Conservation (phyloP, 2,113 vertebrate species). For the Elgaria multicarinata region DNA sequence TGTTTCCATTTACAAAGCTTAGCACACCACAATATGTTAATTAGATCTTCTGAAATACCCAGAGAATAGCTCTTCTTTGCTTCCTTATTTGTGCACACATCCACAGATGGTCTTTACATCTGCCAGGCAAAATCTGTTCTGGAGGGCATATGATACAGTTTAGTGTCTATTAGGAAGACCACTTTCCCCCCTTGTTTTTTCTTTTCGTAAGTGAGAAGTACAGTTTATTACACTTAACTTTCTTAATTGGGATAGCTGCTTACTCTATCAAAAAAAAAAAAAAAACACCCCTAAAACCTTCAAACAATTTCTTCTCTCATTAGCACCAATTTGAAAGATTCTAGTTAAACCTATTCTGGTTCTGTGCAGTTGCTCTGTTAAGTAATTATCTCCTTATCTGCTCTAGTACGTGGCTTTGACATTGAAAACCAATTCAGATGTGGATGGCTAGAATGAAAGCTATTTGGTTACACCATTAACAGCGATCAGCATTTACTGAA, state of each 20-base stretch:
- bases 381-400: conserved; percentile 16
- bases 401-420: conserved; percentile 5
- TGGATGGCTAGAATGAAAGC: conserved; percentile 11
- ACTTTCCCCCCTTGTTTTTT: background rate
- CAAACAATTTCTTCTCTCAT: conserved; percentile 22
- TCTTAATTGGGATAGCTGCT: conserved; percentile 21
- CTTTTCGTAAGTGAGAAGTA: background rate
- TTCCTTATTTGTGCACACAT: background rate
- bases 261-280: conserved; percentile 34
- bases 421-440: conserved; percentile 6
- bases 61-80: background rate
- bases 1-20: background rate
- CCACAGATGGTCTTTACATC: background rate
- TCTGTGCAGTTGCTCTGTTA: conserved; percentile 5
- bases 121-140: background rate
- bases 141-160: background rate
- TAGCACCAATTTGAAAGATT: conserved; percentile 9
- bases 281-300: background rate
- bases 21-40: background rate
- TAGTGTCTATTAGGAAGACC: background rate
- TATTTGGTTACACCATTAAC: conserved; percentile 27
- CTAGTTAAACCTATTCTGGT: background rate
- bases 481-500: conserved; percentile 14
- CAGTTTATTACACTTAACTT: conserved; percentile 29
- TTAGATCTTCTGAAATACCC: background rate